Conservation (phyloP, 64 coral and sea anemone species). For the Stylophora pistillata region DNA sequence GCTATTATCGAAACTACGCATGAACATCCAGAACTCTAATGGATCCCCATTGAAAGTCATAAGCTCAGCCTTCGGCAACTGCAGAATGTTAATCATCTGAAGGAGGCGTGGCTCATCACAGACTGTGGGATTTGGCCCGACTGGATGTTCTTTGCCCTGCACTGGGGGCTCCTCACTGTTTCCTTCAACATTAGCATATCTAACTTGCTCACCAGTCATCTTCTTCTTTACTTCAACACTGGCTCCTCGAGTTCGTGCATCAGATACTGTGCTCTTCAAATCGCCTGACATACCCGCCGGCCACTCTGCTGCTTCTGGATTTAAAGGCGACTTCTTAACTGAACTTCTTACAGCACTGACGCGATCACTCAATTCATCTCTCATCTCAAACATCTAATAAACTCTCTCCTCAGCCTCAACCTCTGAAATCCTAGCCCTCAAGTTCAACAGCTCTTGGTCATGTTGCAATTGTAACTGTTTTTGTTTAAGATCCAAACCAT, state of each 20-base stretch:
- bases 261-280: background rate
- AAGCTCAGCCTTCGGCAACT: conserved; percentile 37
- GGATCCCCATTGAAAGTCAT: conserved; percentile 31
- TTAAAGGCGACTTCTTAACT: background rate
- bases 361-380: background rate
- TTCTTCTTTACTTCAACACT: no score
- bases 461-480: conserved; percentile 19
- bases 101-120: conserved; percentile 23
- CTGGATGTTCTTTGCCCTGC: background rate
- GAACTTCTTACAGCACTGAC: conserved; percentile 1
- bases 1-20: conserved; percentile 35
- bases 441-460: background rate
- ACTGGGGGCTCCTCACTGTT: no score
- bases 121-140: background rate
- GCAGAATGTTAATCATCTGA: conserved; percentile 37
- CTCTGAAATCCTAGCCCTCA: no score
- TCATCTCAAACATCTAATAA: conserved; percentile 1
- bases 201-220: no score
- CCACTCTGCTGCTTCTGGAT: background rate
- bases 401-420: conserved; percentile 1
- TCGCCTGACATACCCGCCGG: background rate
- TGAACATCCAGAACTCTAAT: conserved; percentile 19
- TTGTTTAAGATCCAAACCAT: background rate
- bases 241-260: no score
- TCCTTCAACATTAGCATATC: no score